These are phyloP conservation scores for Oryctolagus cuniculus DNA, from an alignment of 2,113 vertebrate species.

Conservation along the genomic window DNA sequence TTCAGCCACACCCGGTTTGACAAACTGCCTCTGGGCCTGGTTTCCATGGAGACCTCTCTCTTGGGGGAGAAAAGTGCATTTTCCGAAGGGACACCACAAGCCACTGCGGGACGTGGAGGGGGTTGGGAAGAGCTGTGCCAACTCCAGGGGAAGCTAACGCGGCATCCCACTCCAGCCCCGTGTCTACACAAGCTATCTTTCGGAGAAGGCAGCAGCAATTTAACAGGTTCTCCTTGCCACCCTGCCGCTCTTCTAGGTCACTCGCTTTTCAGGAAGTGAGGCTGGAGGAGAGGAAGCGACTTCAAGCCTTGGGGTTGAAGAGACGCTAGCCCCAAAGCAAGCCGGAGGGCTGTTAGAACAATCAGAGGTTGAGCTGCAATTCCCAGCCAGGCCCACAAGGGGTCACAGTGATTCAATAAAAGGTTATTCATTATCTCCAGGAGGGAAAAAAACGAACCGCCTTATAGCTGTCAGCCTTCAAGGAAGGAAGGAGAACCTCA, in stretches of 20 bases:
- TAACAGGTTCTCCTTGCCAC: background rate
- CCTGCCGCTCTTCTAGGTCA: too few relatives aligned
- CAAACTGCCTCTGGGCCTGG: background rate
- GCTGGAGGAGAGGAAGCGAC: background rate
- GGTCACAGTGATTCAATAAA: constrained; percentile 20
- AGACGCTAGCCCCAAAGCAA: background rate
- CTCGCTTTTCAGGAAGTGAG: background rate
- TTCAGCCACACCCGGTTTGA: background rate
- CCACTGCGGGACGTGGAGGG: background rate
- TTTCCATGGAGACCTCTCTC: constrained; percentile 63
- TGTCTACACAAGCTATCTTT: background rate
- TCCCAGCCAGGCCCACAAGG: constrained; percentile 5
- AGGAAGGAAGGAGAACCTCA: background rate
- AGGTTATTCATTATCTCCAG: background rate
- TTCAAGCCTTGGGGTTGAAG: background rate
- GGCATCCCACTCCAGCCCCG: fast-evolving
- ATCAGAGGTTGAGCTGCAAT: background rate
- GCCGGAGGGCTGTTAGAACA: background rate
- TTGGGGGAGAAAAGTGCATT: background rate
- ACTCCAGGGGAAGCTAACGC: background rate
- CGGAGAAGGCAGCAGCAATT: background rate
- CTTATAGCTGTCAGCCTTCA: background rate
- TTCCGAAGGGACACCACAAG: background rate
- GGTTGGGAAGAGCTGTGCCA: background rate
- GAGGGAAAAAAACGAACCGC: background rate